phyloP scores from a whole-genome alignment of 1,140 invertebrate species.

The Eumaeus atala region DNA sequence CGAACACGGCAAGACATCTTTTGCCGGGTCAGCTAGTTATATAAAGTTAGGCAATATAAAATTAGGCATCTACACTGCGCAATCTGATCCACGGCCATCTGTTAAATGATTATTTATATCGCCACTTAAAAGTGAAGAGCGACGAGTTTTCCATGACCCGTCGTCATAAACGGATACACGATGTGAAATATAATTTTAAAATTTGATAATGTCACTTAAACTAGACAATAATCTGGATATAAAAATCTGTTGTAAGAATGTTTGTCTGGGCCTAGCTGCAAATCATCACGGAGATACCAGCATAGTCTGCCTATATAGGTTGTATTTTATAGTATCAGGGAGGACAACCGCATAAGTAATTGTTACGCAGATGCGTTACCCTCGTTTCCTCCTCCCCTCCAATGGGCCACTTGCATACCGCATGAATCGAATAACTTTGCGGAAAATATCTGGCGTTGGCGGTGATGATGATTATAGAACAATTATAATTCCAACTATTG shows the following conservation, averaged over 20 bases:
- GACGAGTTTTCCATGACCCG: constrained; percentile 4
- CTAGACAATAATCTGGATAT: not conserved
- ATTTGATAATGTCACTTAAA: not conserved
- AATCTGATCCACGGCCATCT: not conserved
- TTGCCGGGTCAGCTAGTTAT: not conserved
- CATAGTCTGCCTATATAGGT: too few species aligned
- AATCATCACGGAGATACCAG: not conserved
- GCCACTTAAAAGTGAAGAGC: not conserved
- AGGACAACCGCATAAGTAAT: too few species aligned
- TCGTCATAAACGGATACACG: not conserved
- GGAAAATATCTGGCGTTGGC: too few species aligned
- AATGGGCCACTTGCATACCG: too few species aligned
- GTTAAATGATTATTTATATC: not conserved
- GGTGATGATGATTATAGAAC: too few species aligned
- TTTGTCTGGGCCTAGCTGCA: not conserved
- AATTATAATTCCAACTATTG: too few species aligned
- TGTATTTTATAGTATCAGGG: too few species aligned
- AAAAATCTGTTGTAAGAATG: not conserved
- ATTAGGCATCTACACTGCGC: not conserved
- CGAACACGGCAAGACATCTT: too few species aligned
- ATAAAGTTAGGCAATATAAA: too few species aligned
- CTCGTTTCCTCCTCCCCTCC: too few species aligned
- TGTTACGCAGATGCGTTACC: too few species aligned
- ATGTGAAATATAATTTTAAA: not conserved
- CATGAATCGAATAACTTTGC: too few species aligned